phyloP scores from a whole-genome alignment of 1,140 invertebrate genomes.

The Asbolus verrucosus region DNA sequence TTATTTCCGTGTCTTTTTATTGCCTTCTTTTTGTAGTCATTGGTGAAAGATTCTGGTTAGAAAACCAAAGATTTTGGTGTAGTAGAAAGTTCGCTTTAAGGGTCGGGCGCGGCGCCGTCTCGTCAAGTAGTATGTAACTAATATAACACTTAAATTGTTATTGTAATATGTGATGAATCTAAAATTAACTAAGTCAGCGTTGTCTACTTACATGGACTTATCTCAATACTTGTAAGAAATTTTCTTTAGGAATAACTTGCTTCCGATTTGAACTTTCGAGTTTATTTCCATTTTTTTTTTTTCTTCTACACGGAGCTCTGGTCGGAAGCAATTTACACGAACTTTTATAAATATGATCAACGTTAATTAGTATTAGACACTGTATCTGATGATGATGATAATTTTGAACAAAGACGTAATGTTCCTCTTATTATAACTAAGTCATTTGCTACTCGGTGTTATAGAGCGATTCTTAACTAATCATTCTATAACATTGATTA shows the following conservation, averaged over 20 bases:
- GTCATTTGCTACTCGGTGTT: slow-evolving; percentile 60
- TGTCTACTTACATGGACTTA: slow-evolving; percentile 55
- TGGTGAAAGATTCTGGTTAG: slow-evolving; percentile 49
- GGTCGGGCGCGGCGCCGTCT: slow-evolving; percentile 50
- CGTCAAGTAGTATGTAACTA: slow-evolving; percentile 57
- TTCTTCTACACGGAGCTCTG: slow-evolving; percentile 22
- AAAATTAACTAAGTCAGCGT: slow-evolving; percentile 63
- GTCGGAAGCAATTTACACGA: slow-evolving; percentile 40
- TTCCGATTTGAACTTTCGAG: slow-evolving; percentile 41
- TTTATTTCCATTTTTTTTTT: slow-evolving; percentile 14
- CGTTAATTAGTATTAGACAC: slow-evolving; percentile 43
- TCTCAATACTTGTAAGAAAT: slow-evolving; percentile 50
- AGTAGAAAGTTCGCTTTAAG: slow-evolving; percentile 53
- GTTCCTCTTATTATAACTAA: slow-evolving; percentile 67
- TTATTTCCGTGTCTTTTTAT: slow-evolving; percentile 34
- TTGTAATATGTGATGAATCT: slow-evolving; percentile 61
- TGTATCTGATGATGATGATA: slow-evolving; percentile 59
- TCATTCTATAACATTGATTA: slow-evolving; percentile 44
- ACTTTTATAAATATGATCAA: slow-evolving; percentile 44
- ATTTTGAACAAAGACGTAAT: slow-evolving; percentile 65
- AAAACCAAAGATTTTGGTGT: slow-evolving; percentile 63
- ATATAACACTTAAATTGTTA: slow-evolving; percentile 57
- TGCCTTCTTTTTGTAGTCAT: slow-evolving; percentile 40
- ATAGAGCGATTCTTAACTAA: slow-evolving; percentile 23
- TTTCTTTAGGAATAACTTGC: slow-evolving; percentile 37